Conservation (phyloP, 35 echinoderm and acorn worm genomes). For the Heliocidaris erythrogramma region DNA sequence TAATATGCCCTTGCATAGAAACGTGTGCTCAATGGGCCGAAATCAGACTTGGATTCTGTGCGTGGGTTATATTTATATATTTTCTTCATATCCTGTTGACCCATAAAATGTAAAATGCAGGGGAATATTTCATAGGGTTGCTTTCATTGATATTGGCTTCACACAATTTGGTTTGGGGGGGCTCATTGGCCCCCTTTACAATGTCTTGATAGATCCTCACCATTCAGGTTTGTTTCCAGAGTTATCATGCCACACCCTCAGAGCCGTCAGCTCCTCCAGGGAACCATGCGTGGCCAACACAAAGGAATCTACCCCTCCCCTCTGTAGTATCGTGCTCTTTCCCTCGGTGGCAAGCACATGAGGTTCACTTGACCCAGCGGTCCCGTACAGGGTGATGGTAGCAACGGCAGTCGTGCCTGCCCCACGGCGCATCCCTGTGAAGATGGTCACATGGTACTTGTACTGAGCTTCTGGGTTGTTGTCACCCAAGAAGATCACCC, state of each 20-base stretch:
- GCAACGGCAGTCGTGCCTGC: conserved; percentile 82
- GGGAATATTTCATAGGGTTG: too few species aligned
- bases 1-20: too few species aligned
- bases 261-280: conserved; percentile 61
- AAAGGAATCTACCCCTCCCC: conserved; percentile 80
- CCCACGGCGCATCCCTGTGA: conserved; percentile 79
- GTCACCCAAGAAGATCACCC: conserved; percentile 69
- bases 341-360: conserved; percentile 67
- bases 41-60: too few species aligned
- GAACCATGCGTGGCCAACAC: conserved; percentile 65
- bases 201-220: conserved; percentile 30
- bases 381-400: conserved; percentile 81
- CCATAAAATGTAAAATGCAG: too few species aligned
- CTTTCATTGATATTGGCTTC: too few species aligned
- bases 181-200: too few species aligned
- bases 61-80: too few species aligned
- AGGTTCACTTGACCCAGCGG: conserved; percentile 66
- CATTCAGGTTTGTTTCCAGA: conserved; percentile 70
- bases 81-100: too few species aligned
- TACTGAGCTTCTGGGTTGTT: conserved; percentile 74
- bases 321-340: conserved; percentile 54
- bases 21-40: too few species aligned
- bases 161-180: too few species aligned
- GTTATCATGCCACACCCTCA: conserved; percentile 96
- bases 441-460: conserved; percentile 82